Evolutionary conservation across 2,797 vertebrate species (phyloP).

Genomic region (Pseudomugil tenellus): DNA sequence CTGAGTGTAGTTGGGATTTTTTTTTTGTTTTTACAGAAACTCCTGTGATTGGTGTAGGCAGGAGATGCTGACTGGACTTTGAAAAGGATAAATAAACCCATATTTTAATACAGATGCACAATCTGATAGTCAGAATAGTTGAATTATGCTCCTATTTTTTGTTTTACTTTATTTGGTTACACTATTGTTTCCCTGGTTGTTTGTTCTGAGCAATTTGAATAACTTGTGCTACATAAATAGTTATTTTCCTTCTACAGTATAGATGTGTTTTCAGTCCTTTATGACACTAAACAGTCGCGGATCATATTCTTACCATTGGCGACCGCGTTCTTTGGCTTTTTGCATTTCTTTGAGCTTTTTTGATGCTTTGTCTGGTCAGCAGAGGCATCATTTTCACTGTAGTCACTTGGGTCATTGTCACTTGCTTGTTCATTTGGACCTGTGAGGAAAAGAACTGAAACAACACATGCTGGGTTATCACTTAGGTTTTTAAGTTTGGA

Average conservation of each 20-base stretch:
- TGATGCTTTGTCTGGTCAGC: neutral
- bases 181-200: no score
- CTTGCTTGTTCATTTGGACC: constrained; percentile 29
- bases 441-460: constrained; percentile 4
- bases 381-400: constrained; percentile 18
- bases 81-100: no score
- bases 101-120: no score
- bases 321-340: neutral
- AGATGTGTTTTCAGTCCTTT: no score
- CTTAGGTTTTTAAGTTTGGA: neutral
- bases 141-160: no score
- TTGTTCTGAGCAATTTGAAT: no score
- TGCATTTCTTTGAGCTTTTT: constrained; percentile 1
- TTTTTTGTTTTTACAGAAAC: neutral
- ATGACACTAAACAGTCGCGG: neutral
- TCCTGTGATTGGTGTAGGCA: neutral
- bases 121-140: no score
- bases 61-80: neutral
- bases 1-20: neutral
- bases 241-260: no score
- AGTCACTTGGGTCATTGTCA: constrained; percentile 11
- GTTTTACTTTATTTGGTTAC: no score
- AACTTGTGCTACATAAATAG: neutral
- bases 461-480: no score
- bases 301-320: constrained; percentile 32